Evolutionary conservation across 2,888 invertebrate species (phyloP).

Genomic region (Gibbula magus): DNA sequence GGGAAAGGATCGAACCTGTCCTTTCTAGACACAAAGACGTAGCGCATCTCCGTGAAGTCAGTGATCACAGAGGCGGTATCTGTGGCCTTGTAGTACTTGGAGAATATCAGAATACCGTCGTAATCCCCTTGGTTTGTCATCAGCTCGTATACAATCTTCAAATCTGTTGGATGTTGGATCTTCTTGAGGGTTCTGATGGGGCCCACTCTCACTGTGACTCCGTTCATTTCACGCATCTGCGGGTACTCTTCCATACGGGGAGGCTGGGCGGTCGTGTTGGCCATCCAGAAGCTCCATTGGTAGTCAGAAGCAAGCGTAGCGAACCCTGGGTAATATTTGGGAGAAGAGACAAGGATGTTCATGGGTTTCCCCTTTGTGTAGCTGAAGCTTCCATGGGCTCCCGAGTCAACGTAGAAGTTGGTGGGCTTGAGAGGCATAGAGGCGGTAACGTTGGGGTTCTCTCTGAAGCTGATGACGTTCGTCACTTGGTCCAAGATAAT

Average conservation of each 20-base stretch:
- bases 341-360: neutral
- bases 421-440: neutral
- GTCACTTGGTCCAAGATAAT: constrained; percentile 11
- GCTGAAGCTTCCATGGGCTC: neutral
- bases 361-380: neutral
- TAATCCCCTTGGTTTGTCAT: constrained; percentile 5
- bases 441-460: neutral
- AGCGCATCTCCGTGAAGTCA: constrained; percentile 7
- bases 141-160: constrained; percentile 4
- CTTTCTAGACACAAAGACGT: neutral
- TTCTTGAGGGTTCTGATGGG: neutral
- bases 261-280: neutral
- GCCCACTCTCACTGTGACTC: neutral
- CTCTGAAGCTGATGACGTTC: neutral
- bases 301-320: neutral
- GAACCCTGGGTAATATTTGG: neutral
- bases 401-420: neutral
- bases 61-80: neutral
- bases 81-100: neutral
- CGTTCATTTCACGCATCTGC: neutral
- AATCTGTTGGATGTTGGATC: neutral
- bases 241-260: constrained; percentile 8
- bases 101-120: constrained; percentile 15
- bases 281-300: constrained; percentile 19
- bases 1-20: constrained; percentile 10